Percentiles rank a stretch among this genome's conserved stretches.
Evolutionary conservation across 2,888 invertebrate species (phyloP).

Genomic region (Cephus rjabovi): DNA sequence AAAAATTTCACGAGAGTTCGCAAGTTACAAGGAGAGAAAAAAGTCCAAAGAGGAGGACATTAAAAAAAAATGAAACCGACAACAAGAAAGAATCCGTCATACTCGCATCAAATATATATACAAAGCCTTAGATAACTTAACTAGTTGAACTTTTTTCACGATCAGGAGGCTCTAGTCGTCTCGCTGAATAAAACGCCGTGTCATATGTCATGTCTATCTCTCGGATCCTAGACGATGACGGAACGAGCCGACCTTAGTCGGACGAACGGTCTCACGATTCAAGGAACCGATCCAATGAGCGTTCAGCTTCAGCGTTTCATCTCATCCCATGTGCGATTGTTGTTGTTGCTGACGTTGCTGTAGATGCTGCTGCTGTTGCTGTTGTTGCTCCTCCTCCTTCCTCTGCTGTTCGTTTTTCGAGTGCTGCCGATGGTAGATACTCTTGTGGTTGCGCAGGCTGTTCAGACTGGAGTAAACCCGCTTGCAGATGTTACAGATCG

Average conservation of each 20-base stretch:
- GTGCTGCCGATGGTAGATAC: conserved; percentile 84
- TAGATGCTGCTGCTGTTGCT: conserved; percentile 26
- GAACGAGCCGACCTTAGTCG: not conserved
- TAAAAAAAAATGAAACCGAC: not conserved
- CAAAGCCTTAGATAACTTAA: not conserved
- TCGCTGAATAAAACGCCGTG: conserved; percentile 6
- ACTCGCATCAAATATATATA: conserved; percentile 6
- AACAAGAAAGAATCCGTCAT: conserved; percentile 1
- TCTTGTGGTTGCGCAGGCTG: conserved; percentile 92
- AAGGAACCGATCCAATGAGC: not conserved
- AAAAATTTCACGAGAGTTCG: too few species aligned
- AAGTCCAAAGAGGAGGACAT: not conserved
- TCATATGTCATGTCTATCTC: not conserved
- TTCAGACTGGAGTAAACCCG: conserved; percentile 92
- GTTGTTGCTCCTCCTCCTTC: conserved; percentile 69
- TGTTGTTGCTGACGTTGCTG: conserved; percentile 41
- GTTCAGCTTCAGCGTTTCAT: not conserved
- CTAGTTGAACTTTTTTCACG: conserved; percentile 38
- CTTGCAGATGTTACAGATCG: conserved; percentile 92
- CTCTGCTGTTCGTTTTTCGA: conserved; percentile 78
- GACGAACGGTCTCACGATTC: too few species aligned
- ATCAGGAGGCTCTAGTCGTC: conserved; percentile 44
- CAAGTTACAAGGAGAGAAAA: too few species aligned
- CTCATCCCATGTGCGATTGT: conserved; percentile 51
- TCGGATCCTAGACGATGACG: not conserved